Percentiles rank a stretch among this genome's conserved stretches.
Evolutionary conservation across 2,797 vertebrate species (phyloP).

Genomic region (Allobates femoralis): DNA sequence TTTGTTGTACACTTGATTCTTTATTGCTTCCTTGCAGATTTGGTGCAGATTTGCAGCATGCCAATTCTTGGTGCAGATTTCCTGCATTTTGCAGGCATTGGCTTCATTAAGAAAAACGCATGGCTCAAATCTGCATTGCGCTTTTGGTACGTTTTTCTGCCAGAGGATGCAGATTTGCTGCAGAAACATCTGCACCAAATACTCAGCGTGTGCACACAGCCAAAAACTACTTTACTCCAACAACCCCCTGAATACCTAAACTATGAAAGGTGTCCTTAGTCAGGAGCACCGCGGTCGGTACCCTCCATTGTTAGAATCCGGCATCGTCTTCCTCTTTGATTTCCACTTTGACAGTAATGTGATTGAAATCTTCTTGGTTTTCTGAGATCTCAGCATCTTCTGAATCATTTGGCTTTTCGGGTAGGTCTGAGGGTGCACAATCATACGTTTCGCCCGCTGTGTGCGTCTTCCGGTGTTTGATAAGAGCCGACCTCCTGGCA

Average conservation of each 20-base stretch:
- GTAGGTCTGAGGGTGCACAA: not conserved
- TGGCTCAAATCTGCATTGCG: too few species aligned
- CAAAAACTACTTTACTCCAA: not conserved
- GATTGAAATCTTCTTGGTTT: not conserved
- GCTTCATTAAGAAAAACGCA: too few species aligned
- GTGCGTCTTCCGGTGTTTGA: conserved; percentile 19
- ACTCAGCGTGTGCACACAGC: too few species aligned
- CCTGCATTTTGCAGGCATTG: too few species aligned
- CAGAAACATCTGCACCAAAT: too few species aligned
- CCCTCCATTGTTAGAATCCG: not conserved
- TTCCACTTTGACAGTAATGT: conserved; percentile 12
- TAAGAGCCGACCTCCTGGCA: not conserved
- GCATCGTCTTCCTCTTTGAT: not conserved
- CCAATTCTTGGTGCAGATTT: too few species aligned
- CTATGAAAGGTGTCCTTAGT: not conserved
- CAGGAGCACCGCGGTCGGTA: too few species aligned
- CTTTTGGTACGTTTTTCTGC: too few species aligned
- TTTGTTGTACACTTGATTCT: too few species aligned
- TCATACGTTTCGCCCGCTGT: conserved; percentile 29
- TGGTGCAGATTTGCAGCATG: too few species aligned
- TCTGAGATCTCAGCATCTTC: not conserved
- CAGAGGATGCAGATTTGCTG: too few species aligned
- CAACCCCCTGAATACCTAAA: not conserved
- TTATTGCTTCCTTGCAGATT: too few species aligned
- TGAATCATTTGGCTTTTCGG: not conserved